phyloP scores from a whole-genome alignment of 2,113 vertebrate genomes.

The Grus americana region DNA sequence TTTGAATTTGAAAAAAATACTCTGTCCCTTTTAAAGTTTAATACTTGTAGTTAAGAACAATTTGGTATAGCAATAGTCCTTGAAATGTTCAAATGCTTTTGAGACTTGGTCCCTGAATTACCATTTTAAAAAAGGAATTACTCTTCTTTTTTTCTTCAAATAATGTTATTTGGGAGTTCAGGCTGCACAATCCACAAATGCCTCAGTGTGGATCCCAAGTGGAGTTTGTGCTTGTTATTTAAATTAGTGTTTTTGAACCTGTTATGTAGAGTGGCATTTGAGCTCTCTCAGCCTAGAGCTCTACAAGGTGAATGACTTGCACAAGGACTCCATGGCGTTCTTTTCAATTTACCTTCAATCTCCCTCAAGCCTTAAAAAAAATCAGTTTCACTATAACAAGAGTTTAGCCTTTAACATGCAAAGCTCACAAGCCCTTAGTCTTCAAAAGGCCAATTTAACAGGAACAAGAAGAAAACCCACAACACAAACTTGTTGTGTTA shows the following conservation, averaged over 20 bases:
- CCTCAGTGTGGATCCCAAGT: conserved; percentile 40
- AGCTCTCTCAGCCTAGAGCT: conserved; percentile 47
- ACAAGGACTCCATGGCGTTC: conserved; percentile 35
- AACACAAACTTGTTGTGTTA: not conserved
- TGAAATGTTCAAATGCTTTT: conserved; percentile 62
- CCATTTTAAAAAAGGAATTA: conserved; percentile 41
- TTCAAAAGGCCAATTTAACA: conserved; percentile 55
- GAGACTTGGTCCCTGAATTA: conserved; percentile 38
- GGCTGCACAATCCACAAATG: conserved; percentile 13
- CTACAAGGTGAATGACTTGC: conserved; percentile 60
- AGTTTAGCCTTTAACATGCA: conserved; percentile 45
- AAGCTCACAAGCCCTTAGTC: conserved; percentile 27
- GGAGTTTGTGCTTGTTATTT: conserved; percentile 54
- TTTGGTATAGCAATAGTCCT: conserved; percentile 42
- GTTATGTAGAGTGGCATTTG: conserved; percentile 56
- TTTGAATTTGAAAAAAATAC: conserved; percentile 37
- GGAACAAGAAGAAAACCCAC: not conserved
- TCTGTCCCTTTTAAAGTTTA: conserved; percentile 41
- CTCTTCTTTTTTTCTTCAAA: conserved; percentile 1
- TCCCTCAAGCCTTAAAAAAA: conserved; percentile 38
- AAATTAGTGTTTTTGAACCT: conserved; percentile 54
- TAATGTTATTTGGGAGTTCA: conserved; percentile 43
- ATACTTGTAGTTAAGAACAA: conserved; percentile 52
- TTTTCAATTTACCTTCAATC: conserved; percentile 50
- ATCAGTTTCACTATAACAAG: conserved; percentile 26